Base-by-base conservation (phyloP, 2,888 invertebrate genomes). In the Lissonota sp. region DNA sequence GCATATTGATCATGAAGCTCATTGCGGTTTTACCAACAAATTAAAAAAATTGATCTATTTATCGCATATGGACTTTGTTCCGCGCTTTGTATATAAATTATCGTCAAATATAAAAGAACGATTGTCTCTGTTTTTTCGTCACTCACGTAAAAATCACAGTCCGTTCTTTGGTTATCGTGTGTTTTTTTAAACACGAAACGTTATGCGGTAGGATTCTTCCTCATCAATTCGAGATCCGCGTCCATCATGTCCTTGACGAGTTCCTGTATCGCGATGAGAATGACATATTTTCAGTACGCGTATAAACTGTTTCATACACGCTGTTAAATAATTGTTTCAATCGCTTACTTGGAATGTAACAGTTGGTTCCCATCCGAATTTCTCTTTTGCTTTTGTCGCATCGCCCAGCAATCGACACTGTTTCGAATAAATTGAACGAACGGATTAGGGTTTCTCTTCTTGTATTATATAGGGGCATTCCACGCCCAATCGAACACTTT, bases 221-320 rank as follows among this genome's bases (percentile, higher is more conserved):
- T 96, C 99, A 99, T 99, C 75, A 99, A 94, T 86, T 94, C 95
- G 49, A 99, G 94, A 93, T 99, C 99, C 0, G 97, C 95, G 42
- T 95, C 95, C 94, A 99, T 96, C 99, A 99, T 99, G 90, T 99
- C 99, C 88, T 95, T 95, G 1, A 99, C 98, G 58, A 99, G 94
- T 90, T 96, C 95, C 89, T 95, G n/a, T n/a, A n/a, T n/a, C n/a
- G 92, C 90, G 70, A 70, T 14, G n/a, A 2, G 14, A 96, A 91
- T 66, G 1, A 26, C 26, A 26, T 26, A 26, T 26, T 26, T 1
- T 26, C 26, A 26, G 26, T 26, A n/a, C n/a, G n/a, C n/a, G 1
- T 5, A 14, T 37, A 3, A 14, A 46, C 26, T 12, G 55, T 63
- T 62, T 53, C 14, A 51, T 51, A 51, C 12, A 12, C 14, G 46